Evolutionary conservation across 2,113 vertebrate genomes (phyloP).

Genomic region (Ranitomeya variabilis): DNA sequence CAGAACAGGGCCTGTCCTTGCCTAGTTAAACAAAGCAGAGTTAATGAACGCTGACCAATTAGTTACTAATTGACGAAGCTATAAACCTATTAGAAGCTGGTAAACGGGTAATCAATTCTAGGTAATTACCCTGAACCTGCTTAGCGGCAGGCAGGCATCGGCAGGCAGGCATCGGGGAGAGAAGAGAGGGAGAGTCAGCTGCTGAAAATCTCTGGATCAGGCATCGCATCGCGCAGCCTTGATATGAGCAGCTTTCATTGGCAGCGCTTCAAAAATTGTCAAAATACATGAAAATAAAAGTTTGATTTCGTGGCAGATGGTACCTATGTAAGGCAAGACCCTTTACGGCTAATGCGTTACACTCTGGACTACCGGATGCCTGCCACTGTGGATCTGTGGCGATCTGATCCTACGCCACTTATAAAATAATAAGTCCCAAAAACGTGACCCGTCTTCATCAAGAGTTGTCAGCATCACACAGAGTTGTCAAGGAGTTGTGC

Average conservation of each 20-base stretch:
- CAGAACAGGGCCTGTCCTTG: conserved; percentile 56
- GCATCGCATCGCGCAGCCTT: not conserved
- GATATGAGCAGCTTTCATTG: not conserved
- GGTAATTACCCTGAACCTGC: conserved; percentile 63
- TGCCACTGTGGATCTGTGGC: no score
- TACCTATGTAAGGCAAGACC: not conserved
- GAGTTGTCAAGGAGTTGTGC: no score
- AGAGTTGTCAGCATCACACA: no score
- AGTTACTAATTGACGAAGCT: conserved; percentile 76
- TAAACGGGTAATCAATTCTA: conserved; percentile 63
- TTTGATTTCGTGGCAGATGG: not conserved
- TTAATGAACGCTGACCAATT: conserved; percentile 76
- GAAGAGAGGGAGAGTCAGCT: conserved; percentile 13
- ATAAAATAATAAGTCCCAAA: no score
- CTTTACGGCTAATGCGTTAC: no score
- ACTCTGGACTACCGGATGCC: no score
- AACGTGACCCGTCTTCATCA: no score
- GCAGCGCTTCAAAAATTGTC: not conserved
- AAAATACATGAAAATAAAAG: not conserved
- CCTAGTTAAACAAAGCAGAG: conserved; percentile 71
- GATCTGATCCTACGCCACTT: no score
- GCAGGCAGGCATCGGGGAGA: not conserved
- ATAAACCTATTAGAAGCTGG: conserved; percentile 70
- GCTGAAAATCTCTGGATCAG: not conserved
- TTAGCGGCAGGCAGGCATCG: conserved; percentile 27